Base-by-base conservation (phyloP, 2,797 vertebrate species). In the Perodicticus potto region DNA sequence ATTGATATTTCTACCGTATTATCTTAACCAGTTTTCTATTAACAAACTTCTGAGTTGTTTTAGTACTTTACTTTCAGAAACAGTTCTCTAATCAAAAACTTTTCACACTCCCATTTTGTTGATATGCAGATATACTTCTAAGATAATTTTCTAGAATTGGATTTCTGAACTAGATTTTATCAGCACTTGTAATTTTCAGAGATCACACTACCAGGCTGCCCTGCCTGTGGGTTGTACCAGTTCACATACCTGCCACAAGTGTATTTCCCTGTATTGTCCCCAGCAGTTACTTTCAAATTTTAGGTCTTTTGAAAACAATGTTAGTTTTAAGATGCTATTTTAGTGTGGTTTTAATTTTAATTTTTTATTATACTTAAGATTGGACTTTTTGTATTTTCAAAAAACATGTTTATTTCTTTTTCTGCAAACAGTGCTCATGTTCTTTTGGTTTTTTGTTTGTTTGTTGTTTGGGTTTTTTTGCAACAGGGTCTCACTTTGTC, bases 241-340 rank as follows among this genome's bases (percentile, higher is more conserved):
- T 49, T 43, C n/a, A 45, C 3, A n/a, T 22, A 5, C 49, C 37
- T 82, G 1, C 27, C 45, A 43, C 45, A 43, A 27, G 2, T 2
- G 0, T 22, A 3, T 45, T 25, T 89, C 69, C 13, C 65, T 55
- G 34, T n/a, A 22, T 84, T 32, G 4, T 10, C 34, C 22, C 29
- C 19, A 53, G 2, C 2, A 27, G n/a, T 53, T 91, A 25, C 61
- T 93, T 88, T 76, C 7, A 34, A 34, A 34, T 53, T 74, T 78
- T n/a, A 67, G 73, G 22, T 13, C 23, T 84, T 92, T 73, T 78
- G 69, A 53, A 67, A 80, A 9, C 70, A 20, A 20, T 67, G 55
- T 59, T 95, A 43, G 55, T 32, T 91, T 89, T 80, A 63, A 91
- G 89, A 53, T 70, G 23, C n/a, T 63, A 78, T 73, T 55, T 96